Conservation (phyloP, 2,888 invertebrate species). For the Apodemia mormo region DNA sequence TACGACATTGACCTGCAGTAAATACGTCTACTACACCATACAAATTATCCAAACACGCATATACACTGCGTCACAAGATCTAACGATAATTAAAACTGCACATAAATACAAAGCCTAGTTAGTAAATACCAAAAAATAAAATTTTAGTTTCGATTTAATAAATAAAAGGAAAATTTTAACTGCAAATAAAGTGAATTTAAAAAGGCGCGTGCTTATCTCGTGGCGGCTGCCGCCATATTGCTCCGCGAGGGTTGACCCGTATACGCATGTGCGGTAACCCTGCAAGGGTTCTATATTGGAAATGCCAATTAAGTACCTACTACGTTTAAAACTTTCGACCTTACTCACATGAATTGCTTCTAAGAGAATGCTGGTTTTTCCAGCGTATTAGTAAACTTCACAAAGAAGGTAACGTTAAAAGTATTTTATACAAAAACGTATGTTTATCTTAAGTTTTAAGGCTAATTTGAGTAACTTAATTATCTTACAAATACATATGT, state of each 20-base stretch:
- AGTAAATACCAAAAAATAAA: conserved; percentile 22
- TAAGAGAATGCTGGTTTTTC: not conserved
- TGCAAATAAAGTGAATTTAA: conserved; percentile 52
- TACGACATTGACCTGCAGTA: conserved; percentile 52
- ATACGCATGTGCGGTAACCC: conserved; percentile 68
- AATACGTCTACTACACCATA: conserved; percentile 41
- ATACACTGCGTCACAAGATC: conserved; percentile 25
- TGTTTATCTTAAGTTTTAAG: too few relatives aligned
- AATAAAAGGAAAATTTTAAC: conserved; percentile 29
- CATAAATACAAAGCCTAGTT: not conserved
- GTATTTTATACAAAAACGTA: too few relatives aligned
- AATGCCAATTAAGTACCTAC: conserved; percentile 47
- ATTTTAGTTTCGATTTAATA: conserved; percentile 26
- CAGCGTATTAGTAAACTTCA: not conserved
- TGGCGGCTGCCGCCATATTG: conserved; percentile 78
- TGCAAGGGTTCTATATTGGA: conserved; percentile 52
- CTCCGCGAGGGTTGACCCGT: conserved; percentile 59
- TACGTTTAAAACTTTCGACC: conserved; percentile 32
- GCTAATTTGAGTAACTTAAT: too few relatives aligned
- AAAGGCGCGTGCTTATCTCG: conserved; percentile 66
- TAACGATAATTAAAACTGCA: conserved; percentile 24
- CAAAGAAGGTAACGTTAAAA: not conserved
- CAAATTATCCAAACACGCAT: conserved; percentile 34
- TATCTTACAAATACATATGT: too few relatives aligned
- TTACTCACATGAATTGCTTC: not conserved